Conservation (phyloP, 2,888 invertebrate genomes). For the Amiota communis region DNA sequence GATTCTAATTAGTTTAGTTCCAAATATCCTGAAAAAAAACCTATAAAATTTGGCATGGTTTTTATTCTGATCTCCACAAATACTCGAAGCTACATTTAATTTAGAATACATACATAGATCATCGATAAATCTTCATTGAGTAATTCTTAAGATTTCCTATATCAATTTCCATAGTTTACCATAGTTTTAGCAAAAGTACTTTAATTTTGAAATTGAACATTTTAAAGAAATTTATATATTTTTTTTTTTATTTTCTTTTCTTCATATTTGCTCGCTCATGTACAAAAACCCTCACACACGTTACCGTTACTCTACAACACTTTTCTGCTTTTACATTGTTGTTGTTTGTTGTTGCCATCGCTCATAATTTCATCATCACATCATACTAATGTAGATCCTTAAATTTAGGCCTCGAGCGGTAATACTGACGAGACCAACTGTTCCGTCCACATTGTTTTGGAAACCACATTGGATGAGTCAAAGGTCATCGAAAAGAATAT, state of each 20-base stretch:
- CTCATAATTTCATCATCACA: neutral
- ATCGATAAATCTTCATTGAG: too few species aligned
- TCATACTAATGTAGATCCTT: conserved; percentile 27
- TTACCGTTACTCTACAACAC: neutral
- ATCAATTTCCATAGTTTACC: neutral
- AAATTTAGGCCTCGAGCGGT: conserved; percentile 35
- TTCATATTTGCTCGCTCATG: neutral
- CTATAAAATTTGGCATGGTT: too few species aligned
- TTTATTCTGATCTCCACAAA: too few species aligned
- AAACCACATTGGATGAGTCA: conserved; percentile 11
- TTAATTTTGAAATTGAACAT: too few species aligned
- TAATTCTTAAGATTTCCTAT: conserved; percentile 1
- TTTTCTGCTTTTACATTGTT: neutral
- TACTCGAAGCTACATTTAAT: too few species aligned
- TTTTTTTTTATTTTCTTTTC: conserved; percentile 3
- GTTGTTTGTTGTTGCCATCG: conserved; percentile 23
- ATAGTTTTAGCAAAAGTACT: too few species aligned
- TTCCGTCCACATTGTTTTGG: conserved; percentile 26
- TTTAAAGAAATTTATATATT: neutral
- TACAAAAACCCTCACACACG: too few species aligned
- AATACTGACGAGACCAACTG: conserved; percentile 29
- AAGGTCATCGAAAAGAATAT: conserved; percentile 12
- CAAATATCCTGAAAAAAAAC: too few species aligned
- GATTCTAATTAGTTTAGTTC: too few species aligned
- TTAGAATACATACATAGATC: too few species aligned